These are phyloP conservation scores for Andricus grossulariae DNA, from an alignment of 1,140 invertebrate species.

Conservation along the genomic window DNA sequence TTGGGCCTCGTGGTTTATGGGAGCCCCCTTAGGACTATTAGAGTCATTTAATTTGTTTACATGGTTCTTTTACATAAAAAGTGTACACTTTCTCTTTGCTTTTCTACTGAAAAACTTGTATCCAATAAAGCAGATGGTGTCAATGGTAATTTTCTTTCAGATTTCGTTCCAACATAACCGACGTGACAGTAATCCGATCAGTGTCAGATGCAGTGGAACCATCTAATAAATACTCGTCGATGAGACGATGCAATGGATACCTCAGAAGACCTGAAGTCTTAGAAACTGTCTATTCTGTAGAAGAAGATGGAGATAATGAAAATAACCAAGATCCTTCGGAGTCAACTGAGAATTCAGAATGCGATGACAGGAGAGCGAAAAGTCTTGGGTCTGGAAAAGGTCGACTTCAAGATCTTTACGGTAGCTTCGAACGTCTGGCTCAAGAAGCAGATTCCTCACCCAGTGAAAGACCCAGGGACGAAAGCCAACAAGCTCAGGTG, in stretches of 20 bases:
- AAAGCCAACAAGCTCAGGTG: slow-evolving; percentile 72
- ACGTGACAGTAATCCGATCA: slow-evolving; percentile 85
- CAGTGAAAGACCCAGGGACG: slow-evolving; percentile 66
- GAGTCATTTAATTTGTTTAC: too few relatives aligned
- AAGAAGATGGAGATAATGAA: slow-evolving; percentile 85
- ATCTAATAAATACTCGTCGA: slow-evolving; percentile 83
- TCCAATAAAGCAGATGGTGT: too few relatives aligned
- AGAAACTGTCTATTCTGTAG: slow-evolving; percentile 91
- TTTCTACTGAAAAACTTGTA: too few relatives aligned
- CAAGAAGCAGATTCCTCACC: slow-evolving; percentile 63
- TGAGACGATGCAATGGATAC: slow-evolving; percentile 84
- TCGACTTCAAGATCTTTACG: slow-evolving; percentile 70
- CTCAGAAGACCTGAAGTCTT: slow-evolving; percentile 86
- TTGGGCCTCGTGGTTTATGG: too few relatives aligned
- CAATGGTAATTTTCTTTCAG: slow-evolving; percentile 49
- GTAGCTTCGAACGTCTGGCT: slow-evolving; percentile 73
- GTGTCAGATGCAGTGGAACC: slow-evolving; percentile 88
- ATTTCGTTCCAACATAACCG: slow-evolving; percentile 72
- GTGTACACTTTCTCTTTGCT: too few relatives aligned
- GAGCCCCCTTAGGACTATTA: too few relatives aligned
- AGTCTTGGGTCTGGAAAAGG: slow-evolving; percentile 61
- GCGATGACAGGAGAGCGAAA: slow-evolving; percentile 61
- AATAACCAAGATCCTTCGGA: slow-evolving; percentile 77
- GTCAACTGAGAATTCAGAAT: slow-evolving; percentile 63
- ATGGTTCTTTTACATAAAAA: too few relatives aligned